A percentile compares a stretch with the other conserved stretches of the same genome.
Conservation (phyloP, 2,888 invertebrate species). For the Acrobasis repandana region DNA sequence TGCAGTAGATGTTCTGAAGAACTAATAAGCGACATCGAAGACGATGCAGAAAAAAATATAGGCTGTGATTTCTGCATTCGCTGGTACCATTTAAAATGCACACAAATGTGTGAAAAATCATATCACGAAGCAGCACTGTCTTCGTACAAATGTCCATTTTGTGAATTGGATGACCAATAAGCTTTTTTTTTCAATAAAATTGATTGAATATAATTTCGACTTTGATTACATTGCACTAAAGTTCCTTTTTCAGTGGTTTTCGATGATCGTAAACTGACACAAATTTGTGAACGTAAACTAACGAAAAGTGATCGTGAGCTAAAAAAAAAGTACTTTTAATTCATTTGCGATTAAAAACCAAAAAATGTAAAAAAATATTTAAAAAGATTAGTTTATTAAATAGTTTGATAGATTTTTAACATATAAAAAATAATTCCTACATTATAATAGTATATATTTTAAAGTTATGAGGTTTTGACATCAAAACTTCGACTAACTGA, state of each 20-base stretch:
- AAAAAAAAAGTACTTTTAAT: background rate
- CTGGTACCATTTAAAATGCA: slow-evolving; percentile 26
- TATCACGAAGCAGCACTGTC: no score
- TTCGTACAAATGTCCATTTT: no score
- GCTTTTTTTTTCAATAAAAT: no score
- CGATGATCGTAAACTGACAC: background rate
- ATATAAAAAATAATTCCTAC: no score
- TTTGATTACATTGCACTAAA: background rate
- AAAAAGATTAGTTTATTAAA: no score
- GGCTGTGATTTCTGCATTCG: slow-evolving; percentile 24
- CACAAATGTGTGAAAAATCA: slow-evolving; percentile 5
- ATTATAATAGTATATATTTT: no score
- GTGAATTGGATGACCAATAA: no score
- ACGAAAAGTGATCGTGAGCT: slow-evolving; percentile 1
- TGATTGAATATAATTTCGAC: no score
- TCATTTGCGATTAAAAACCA: background rate
- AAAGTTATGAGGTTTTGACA: no score
- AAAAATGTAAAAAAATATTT: background rate
- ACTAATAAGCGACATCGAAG: slow-evolving; percentile 22
- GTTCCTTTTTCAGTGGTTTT: background rate
- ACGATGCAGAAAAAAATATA: slow-evolving; percentile 26
- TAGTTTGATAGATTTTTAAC: no score
- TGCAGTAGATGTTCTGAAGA: slow-evolving; percentile 17
- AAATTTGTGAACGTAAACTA: slow-evolving; percentile 1
- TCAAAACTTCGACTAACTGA: no score